These are phyloP conservation scores for Ichneumoninae sp. DNA, from an alignment of 2,888 invertebrate species.

Conservation along the genomic window DNA sequence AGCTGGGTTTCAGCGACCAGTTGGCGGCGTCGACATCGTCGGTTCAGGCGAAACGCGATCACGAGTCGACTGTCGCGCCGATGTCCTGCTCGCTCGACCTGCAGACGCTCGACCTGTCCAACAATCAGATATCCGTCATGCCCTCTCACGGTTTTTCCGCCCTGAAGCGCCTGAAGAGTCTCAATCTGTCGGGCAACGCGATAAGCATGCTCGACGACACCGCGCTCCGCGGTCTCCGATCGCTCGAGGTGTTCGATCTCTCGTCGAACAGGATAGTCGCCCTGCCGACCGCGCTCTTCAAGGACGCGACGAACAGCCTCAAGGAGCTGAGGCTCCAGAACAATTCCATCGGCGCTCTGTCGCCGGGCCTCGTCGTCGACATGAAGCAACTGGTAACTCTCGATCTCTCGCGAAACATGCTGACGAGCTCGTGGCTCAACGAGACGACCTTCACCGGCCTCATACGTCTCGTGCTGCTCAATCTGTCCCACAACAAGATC, in stretches of 20 bases:
- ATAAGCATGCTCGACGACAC: conserved; percentile 94
- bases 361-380: conserved; percentile 93
- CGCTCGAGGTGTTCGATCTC: conserved; percentile 93
- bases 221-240: conserved; percentile 92
- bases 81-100: conserved; percentile 90
- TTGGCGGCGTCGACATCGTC: conserved; percentile 83
- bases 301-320: conserved; percentile 91
- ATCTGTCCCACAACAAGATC: conserved; percentile 93
- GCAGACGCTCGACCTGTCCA: conserved; percentile 92
- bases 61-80: conserved; percentile 71
- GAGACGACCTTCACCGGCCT: conserved; percentile 94
- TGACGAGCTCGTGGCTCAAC: conserved; percentile 95
- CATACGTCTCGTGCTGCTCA: conserved; percentile 93
- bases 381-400: conserved; percentile 93
- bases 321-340: conserved; percentile 96
- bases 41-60: conserved; percentile 76
- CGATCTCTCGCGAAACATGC: conserved; percentile 93
- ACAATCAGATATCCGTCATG: conserved; percentile 93
- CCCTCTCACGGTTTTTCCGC: conserved; percentile 93
- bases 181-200: conserved; percentile 95
- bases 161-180: conserved; percentile 90
- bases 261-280: conserved; percentile 96
- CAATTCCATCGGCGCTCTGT: conserved; percentile 94
- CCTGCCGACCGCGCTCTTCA: conserved; percentile 93
- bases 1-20: conserved; percentile 93